A percentile compares a stretch with the other conserved stretches of the same genome.
Conservation (phyloP, 2,888 invertebrate genomes). For the Pinctada fucata region DNA sequence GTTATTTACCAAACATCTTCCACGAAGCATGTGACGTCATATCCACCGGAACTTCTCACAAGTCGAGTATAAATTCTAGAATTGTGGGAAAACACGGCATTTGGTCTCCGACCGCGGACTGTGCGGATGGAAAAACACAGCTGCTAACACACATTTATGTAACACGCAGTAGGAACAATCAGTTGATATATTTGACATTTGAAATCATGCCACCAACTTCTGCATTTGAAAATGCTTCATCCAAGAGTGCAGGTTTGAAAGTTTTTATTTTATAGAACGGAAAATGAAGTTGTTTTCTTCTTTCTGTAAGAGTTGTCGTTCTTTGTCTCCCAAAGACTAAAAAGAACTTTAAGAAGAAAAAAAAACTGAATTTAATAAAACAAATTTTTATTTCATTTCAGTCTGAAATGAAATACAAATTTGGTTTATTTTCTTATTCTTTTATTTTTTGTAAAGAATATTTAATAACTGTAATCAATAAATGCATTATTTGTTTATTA, state of each 20-base stretch:
- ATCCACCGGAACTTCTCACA: constrained; percentile 40
- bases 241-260: constrained; percentile 22
- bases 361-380: no score
- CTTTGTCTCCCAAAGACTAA: no score
- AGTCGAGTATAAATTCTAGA: constrained; percentile 7
- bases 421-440: no score
- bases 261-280: constrained; percentile 1
- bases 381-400: no score
- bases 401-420: no score
- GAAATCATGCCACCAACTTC: constrained; percentile 30
- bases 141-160: background rate
- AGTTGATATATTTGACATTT: background rate
- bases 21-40: constrained; percentile 52
- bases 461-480: no score
- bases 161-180: no score
- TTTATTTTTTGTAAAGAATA: no score
- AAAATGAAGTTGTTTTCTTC: no score
- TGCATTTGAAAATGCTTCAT: background rate
- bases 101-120: constrained; percentile 41
- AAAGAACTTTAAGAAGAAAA: no score
- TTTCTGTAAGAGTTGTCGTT: no score
- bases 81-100: constrained; percentile 38
- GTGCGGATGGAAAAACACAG: constrained; percentile 26
- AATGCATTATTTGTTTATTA: no score
- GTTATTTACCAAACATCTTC: constrained; percentile 25